Base-by-base conservation (phyloP, 2,113 vertebrate species). In the Chlamydotis undulata region DNA sequence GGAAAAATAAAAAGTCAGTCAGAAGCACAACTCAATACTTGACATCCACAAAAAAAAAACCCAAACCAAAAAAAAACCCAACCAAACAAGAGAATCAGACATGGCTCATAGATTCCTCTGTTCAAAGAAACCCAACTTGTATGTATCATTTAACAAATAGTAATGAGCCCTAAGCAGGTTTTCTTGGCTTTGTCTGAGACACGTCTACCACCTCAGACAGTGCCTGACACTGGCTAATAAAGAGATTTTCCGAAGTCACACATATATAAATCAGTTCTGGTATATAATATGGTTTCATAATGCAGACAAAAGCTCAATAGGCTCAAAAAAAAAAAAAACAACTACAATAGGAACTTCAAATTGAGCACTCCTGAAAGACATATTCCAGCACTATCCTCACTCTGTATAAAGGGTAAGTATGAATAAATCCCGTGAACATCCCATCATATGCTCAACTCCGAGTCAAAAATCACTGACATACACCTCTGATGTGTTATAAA, bases 111-210 rank as follows among this genome's bases (percentile, higher is more conserved):
- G 19, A 15, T 52, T 67, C 31, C 33, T 23, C 47, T 64, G 37
- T 15, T 89, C 60, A 81, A 22, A 81, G n/a, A 28, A 86, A 77
- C 4, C 8, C 0, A 22, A 60, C 17, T 64, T 0, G 0, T 39
- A 45, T 0, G 1, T 70, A 45, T 33, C 19, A 39, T 43, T 71
- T 73, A 91, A 75, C 6, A 87, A 84, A 26, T 0, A 59, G 8
- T 15, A 82, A 82, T 8, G 14, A 91, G 37, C 14, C 37, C 29
- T 33, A 52, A 3, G 2, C 3, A 37, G 12, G 37, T 71, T 64
- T 83, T 28, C 39, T 61, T 68, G 45, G 3, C 19, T 52, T 68
- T 76, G 47, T 77, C 52, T 71, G 28, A 55, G 47, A 81, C 7
- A 37, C 3, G 4, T 25, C 47, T 63, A 81, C 26, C 24, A 49